Evolutionary conservation across 1,140 invertebrate species (phyloP).

Genomic region (Acromyrmex echinatior): DNA sequence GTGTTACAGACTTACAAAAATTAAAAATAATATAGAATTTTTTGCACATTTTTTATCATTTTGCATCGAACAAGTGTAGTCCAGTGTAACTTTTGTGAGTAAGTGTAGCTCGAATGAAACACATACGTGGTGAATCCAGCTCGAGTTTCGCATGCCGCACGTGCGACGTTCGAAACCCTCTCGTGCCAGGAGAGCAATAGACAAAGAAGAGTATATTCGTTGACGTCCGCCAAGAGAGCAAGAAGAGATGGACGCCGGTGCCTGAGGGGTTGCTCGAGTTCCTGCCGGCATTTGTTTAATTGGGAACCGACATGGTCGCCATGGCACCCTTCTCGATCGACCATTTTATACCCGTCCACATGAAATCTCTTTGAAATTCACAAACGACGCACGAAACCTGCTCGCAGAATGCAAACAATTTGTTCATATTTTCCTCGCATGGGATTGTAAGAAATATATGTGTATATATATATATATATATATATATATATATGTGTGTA

Average conservation of each 20-base stretch:
- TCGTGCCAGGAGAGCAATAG: constrained; percentile 50
- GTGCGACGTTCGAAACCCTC: constrained; percentile 71
- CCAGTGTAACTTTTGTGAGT: constrained; percentile 31
- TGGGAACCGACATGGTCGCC: constrained; percentile 80
- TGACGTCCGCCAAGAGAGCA: constrained; percentile 52
- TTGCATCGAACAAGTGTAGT: not conserved
- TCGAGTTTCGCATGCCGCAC: constrained; percentile 76
- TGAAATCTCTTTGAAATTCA: constrained; percentile 65
- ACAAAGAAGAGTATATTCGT: constrained; percentile 44
- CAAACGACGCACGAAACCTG: constrained; percentile 32
- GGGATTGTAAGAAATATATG: not conserved
- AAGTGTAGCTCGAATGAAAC: constrained; percentile 45
- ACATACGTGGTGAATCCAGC: constrained; percentile 40
- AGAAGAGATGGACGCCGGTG: constrained; percentile 54
- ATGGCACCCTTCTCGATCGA: constrained; percentile 62
- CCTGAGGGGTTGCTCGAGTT: constrained; percentile 75
- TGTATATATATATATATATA: no score
- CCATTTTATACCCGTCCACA: constrained; percentile 59
- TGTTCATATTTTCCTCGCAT: not conserved
- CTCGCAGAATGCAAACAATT: constrained; percentile 31
- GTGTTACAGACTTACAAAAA: not conserved
- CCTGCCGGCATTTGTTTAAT: constrained; percentile 82
- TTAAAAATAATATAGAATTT: not conserved
- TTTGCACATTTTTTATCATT: not conserved
- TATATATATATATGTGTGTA: no score